phyloP scores from a whole-genome alignment of 1,140 invertebrate genomes.

The Achatina immaculata region DNA sequence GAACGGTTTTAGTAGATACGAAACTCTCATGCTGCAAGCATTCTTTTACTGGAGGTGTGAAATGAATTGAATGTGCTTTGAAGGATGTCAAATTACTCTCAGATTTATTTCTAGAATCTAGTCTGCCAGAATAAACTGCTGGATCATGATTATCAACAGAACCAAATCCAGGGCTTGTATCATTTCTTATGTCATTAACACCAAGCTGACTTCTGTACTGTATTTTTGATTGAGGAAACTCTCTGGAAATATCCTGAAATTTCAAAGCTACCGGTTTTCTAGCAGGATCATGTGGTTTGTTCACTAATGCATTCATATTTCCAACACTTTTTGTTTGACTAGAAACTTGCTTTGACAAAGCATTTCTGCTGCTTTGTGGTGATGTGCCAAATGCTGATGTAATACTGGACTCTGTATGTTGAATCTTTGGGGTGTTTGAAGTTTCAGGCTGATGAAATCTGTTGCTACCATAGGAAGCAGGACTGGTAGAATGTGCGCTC shows the following conservation, averaged over 20 bases:
- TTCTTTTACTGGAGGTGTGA: slow-evolving; percentile 5
- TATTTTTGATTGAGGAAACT: background rate
- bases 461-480: background rate
- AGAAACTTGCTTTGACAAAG: background rate
- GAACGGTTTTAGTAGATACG: background rate
- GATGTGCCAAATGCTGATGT: background rate
- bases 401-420: background rate
- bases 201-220: background rate
- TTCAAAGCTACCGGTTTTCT: background rate
- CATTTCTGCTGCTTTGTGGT: background rate
- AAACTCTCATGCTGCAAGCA: slow-evolving; percentile 36
- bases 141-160: background rate
- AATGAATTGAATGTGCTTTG: background rate
- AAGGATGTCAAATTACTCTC: background rate
- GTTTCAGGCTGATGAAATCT: slow-evolving; percentile 15
- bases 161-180: background rate
- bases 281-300: background rate
- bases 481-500: background rate
- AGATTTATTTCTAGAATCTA: background rate
- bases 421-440: background rate
- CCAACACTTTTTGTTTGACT: background rate
- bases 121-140: background rate
- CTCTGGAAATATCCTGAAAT: background rate
- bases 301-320: background rate
- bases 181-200: background rate